Conservation (phyloP, 2,797 vertebrate species). For the Esox masquinongy region DNA sequence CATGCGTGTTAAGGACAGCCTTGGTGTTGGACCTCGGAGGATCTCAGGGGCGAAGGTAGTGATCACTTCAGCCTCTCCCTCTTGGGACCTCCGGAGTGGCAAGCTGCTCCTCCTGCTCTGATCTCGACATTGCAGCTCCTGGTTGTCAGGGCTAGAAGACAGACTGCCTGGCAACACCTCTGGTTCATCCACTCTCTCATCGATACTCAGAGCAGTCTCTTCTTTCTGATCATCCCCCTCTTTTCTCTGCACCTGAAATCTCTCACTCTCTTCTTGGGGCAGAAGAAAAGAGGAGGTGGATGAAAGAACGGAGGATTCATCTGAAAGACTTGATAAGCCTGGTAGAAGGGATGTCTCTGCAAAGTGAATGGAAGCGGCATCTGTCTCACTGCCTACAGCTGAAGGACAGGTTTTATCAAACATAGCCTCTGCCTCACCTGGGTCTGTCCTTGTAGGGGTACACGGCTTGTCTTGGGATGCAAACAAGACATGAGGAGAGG, state of each 20-base stretch:
- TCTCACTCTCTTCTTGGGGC: slow-evolving; percentile 18
- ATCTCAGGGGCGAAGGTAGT: slow-evolving; percentile 41
- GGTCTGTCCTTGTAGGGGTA: neutral
- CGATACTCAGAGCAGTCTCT: neutral
- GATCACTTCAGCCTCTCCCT: neutral
- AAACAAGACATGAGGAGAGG: neutral
- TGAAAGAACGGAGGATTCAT: slow-evolving; percentile 22
- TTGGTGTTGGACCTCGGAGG: slow-evolving; percentile 45
- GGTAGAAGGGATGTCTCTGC: neutral
- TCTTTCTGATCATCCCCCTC: neutral
- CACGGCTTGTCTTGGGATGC: neutral
- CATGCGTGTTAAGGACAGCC: neutral
- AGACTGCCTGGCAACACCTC: neutral
- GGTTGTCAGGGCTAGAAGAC: slow-evolving; percentile 11
- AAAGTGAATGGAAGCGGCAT: neutral
- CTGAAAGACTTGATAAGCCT: neutral
- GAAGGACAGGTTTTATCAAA: neutral
- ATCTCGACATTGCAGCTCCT: neutral
- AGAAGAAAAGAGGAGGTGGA: slow-evolving; percentile 32
- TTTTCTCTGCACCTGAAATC: neutral
- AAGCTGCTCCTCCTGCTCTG: neutral
- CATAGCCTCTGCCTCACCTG: neutral
- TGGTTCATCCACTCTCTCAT: neutral
- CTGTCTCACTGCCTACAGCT: slow-evolving; percentile 14
- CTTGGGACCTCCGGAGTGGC: neutral